phyloP scores from a whole-genome alignment of 1,140 invertebrate genomes.

The Brachionus manjavacas region DNA sequence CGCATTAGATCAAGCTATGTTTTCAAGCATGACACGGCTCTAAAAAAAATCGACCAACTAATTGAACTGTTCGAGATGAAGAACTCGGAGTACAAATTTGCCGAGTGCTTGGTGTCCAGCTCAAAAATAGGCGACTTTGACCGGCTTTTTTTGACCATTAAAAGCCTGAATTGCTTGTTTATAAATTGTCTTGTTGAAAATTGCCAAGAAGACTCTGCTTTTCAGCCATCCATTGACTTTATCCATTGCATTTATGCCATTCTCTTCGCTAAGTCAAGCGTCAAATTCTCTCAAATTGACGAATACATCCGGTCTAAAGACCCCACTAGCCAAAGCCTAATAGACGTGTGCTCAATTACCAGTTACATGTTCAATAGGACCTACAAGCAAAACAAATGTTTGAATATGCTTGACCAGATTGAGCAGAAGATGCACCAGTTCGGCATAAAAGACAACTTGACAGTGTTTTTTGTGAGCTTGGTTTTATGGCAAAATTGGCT shows the following conservation, averaged over 20 bases:
- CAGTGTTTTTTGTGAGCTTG: neutral
- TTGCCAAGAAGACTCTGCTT: neutral
- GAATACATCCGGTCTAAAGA: neutral
- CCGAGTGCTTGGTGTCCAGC: neutral
- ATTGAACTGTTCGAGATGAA: conserved; percentile 21
- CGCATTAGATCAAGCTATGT: neutral
- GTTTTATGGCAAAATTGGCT: conserved; percentile 13
- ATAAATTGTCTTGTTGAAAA: conserved; percentile 13
- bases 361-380: neutral
- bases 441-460: neutral
- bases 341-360: neutral
- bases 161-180: neutral
- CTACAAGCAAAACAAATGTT: neutral
- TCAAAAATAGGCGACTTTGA: neutral
- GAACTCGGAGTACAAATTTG: neutral
- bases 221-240: neutral
- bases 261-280: neutral
- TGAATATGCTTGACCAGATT: neutral
- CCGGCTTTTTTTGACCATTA: neutral
- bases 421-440: neutral
- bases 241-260: neutral
- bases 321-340: neutral
- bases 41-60: conserved; percentile 17
- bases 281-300: conserved; percentile 20
- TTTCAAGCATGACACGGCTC: neutral